Evolutionary conservation across 2,797 vertebrate species (phyloP).

Genomic region (Acanthornis magna): DNA sequence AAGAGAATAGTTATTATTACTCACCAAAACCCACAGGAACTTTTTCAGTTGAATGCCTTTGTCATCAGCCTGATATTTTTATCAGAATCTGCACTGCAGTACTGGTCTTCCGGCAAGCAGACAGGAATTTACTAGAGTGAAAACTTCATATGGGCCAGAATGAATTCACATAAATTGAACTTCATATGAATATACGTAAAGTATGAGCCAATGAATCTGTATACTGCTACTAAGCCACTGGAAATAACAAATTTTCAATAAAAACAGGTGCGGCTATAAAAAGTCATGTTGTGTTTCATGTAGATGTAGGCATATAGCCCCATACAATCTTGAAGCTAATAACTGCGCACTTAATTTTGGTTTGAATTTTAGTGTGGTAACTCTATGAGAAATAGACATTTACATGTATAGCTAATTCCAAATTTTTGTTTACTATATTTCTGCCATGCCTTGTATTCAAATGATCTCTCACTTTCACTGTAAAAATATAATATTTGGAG

Average conservation of each 20-base stretch:
- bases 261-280: not conserved
- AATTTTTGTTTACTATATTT: not conserved
- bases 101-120: not conserved
- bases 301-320: not conserved
- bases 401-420: not conserved
- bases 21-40: not conserved
- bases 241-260: not conserved
- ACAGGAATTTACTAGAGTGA: not conserved
- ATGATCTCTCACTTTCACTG: not conserved
- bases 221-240: not conserved
- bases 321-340: not conserved
- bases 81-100: not conserved
- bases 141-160: not conserved
- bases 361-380: not conserved
- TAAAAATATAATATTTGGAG: not conserved
- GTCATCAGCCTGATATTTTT: not conserved
- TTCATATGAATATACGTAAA: not conserved
- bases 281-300: not conserved
- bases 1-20: not conserved
- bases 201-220: not conserved
- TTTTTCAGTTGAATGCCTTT: not conserved
- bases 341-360: not conserved
- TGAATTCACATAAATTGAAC: not conserved
- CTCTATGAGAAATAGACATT: not conserved
- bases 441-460: not conserved